Evolutionary conservation across 2,113 vertebrate genomes (phyloP).

Genomic region (Ploceus nigricollis): DNA sequence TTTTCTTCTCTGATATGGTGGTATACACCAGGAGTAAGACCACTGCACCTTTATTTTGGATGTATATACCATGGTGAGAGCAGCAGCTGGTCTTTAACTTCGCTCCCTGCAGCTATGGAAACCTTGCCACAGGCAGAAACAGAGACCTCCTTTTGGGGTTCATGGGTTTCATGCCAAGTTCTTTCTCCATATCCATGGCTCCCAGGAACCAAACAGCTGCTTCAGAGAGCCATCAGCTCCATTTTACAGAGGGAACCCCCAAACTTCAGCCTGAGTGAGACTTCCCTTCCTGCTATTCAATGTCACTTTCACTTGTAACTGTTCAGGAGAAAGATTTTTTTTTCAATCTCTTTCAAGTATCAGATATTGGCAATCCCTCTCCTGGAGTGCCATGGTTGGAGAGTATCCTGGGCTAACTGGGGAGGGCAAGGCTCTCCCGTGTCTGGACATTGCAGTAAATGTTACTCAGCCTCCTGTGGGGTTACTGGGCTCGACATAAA

Average conservation of each 20-base stretch:
- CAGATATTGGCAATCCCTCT: background rate
- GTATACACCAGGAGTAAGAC: background rate
- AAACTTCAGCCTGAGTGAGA: background rate
- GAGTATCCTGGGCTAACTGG: background rate
- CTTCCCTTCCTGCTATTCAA: background rate
- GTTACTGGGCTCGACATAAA: background rate
- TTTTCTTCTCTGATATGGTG: background rate
- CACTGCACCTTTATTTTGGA: background rate
- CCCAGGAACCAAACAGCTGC: background rate
- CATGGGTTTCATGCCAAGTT: background rate
- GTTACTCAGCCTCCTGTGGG: background rate
- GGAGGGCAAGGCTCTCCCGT: background rate
- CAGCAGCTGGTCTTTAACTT: background rate
- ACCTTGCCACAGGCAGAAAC: background rate
- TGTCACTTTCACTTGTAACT: background rate
- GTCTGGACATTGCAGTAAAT: background rate
- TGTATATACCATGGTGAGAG: background rate
- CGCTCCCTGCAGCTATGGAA: background rate
- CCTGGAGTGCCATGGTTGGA: accelerated
- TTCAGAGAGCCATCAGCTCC: background rate
- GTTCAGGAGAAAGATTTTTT: background rate
- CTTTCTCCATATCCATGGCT: background rate
- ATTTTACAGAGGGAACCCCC: background rate
- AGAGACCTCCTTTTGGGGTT: background rate
- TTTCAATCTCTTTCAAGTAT: background rate